Percentiles rank a stretch among this genome's conserved stretches.
Evolutionary conservation across 2,888 invertebrate genomes (phyloP).

Genomic region (Leptothorax acervorum): DNA sequence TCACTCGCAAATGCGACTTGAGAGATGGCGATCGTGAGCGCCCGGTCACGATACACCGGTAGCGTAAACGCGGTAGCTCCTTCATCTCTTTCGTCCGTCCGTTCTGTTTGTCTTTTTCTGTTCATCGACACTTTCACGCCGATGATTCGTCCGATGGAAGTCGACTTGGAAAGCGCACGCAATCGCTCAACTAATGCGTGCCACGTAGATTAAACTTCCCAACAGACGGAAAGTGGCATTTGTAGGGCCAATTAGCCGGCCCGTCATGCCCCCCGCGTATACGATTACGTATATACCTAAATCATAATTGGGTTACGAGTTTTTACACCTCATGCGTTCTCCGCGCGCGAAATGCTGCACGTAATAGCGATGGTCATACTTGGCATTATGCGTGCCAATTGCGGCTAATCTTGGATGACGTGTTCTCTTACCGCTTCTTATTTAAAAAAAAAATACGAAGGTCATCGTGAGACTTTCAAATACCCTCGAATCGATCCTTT

Average conservation of each 20-base stretch:
- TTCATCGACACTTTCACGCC: conserved; percentile 66
- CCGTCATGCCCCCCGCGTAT: neutral
- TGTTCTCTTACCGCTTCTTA: neutral
- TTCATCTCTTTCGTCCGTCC: conserved; percentile 25
- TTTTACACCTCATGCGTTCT: conserved; percentile 10
- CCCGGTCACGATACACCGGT: neutral
- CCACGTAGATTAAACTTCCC: conserved; percentile 65
- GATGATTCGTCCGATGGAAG: conserved; percentile 52
- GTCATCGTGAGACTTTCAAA: conserved; percentile 25
- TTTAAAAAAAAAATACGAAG: conserved; percentile 1
- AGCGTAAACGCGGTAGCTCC: conserved; percentile 38
- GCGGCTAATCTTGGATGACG: conserved; percentile 12
- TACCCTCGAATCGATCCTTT: conserved; percentile 12
- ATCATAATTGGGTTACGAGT: conserved; percentile 38
- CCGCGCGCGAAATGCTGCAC: neutral
- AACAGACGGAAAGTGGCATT: conserved; percentile 57
- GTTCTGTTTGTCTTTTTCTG: conserved; percentile 26
- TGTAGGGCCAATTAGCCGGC: conserved; percentile 60
- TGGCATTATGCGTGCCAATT: conserved; percentile 19
- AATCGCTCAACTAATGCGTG: conserved; percentile 70
- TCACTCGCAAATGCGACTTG: conserved; percentile 5
- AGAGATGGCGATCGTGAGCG: conserved; percentile 32
- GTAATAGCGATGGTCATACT: neutral
- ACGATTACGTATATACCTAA: conserved; percentile 18
- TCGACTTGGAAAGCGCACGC: conserved; percentile 61